Base-by-base conservation (phyloP, 2,888 invertebrate genomes). In the Epirrhoe tristata region DNA sequence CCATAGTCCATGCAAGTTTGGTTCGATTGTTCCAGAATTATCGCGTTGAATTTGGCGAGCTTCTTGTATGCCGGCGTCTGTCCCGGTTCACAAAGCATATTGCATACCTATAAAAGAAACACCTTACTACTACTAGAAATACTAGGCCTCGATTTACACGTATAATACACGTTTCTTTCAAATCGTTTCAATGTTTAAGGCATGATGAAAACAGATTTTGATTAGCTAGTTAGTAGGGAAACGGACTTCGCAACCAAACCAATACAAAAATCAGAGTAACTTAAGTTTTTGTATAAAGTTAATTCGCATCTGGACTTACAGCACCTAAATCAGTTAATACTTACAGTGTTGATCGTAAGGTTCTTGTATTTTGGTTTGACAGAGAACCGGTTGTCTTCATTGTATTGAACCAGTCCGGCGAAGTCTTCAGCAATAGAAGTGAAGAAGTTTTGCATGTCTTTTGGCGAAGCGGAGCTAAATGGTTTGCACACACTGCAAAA, bases 381-480 rank as follows among this genome's bases (percentile, higher is more conserved):
- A 81, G 96, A 94, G 8, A 95, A 95, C 34, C 98, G 94, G 85
- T 98, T 98, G 81, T 98, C 98, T 82, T 97, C 97, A 85, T 99
- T 98, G 85, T 99, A 99, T 81, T 99, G 99, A 0, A 99, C 98
- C 50, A 98, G 95, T 50, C 96, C 98, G 58, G 98, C 98, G 87
- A 99, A 97, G 87, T 97, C 97, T 53, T 96, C 95, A 0, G 98
- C 97, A 51, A 99, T 87, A n/a, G 95, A 95, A 82, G 96, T 96
- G 84, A 96, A 98, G 63, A 99, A 95, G 82, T 96, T 98, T 0
- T 96, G 94, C 12, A 98, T 94, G 79, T 98, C 97, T 50, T 95
- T 89, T 0, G 93, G 84, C n/a, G 95, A 89, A 0, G 95, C 95
- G 6, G 94, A 88, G 73, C 95, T 94, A 58, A 98, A 94, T 0